phyloP scores from a whole-genome alignment of 2,113 vertebrate species.

The Sebastes schlegelii region DNA sequence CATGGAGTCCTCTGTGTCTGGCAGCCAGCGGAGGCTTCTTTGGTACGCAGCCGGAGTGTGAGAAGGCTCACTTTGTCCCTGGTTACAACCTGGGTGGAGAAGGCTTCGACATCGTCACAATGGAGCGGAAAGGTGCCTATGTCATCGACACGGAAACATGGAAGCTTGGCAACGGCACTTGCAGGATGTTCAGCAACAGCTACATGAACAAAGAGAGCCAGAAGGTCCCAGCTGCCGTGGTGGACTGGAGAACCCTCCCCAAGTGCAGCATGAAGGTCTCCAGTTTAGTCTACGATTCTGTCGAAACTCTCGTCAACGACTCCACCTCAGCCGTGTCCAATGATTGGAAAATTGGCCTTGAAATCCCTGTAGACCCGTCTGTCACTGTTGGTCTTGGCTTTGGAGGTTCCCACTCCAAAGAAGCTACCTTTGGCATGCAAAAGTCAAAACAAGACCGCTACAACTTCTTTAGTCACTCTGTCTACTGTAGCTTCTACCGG shows the following conservation, averaged over 20 bases:
- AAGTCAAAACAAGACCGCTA: constrained; percentile 72
- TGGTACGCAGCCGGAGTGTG: constrained; percentile 38
- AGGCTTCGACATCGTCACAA: constrained; percentile 64
- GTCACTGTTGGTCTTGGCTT: accelerated
- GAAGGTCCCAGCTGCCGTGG: constrained; percentile 54
- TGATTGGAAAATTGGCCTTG: constrained; percentile 77
- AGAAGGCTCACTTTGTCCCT: constrained; percentile 49
- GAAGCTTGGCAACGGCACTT: constrained; percentile 30
- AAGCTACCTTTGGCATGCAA: constrained; percentile 39
- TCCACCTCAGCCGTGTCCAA: constrained; percentile 62
- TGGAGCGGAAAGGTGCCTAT: constrained; percentile 59
- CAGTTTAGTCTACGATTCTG: constrained; percentile 60
- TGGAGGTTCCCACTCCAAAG: constrained; percentile 69
- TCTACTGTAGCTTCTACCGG: constrained; percentile 66
- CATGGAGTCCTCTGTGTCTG: constrained; percentile 20
- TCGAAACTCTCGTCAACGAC: constrained; percentile 51
- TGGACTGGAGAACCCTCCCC: constrained; percentile 48
- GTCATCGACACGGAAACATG: constrained; percentile 64
- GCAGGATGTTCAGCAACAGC: constrained; percentile 21
- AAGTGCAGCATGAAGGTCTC: constrained; percentile 47
- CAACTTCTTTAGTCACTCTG: constrained; percentile 69
- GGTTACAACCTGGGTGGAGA: constrained; percentile 62
- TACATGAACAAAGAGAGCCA: neutral
- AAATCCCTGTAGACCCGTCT: constrained; percentile 2
- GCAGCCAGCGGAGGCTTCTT: neutral